phyloP scores from a whole-genome alignment of 2,888 invertebrate species.

The Minunthozetes semirufus region DNA sequence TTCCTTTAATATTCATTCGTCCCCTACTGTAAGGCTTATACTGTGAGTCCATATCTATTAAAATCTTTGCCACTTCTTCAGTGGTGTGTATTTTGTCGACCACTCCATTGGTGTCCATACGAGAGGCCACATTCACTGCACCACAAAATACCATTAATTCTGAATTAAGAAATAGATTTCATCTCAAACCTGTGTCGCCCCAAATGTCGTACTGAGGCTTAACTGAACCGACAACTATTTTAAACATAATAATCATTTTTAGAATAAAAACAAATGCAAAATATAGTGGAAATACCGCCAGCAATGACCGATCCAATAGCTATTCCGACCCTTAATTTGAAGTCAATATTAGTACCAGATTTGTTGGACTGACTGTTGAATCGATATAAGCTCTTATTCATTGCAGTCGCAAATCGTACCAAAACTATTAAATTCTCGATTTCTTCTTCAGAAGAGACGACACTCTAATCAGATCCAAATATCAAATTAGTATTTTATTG shows the following conservation, averaged over 20 bases:
- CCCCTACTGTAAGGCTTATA: constrained; percentile 66
- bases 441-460: constrained; percentile 41
- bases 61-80: constrained; percentile 70
- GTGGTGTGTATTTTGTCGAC: constrained; percentile 74
- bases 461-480: constrained; percentile 38
- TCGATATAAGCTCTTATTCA: constrained; percentile 38
- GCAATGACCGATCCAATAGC: constrained; percentile 33
- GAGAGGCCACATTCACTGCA: constrained; percentile 72
- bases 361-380: constrained; percentile 53
- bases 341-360: constrained; percentile 48
- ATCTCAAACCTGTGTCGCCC: constrained; percentile 67
- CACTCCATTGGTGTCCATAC: constrained; percentile 88
- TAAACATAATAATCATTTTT: constrained; percentile 48
- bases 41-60: constrained; percentile 59
- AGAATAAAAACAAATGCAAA: neutral
- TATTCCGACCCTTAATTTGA: constrained; percentile 63
- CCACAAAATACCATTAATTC: neutral
- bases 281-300: constrained; percentile 17
- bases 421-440: constrained; percentile 51
- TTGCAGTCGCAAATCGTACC: constrained; percentile 58
- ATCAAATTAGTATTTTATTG: neutral
- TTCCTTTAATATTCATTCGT: constrained; percentile 88
- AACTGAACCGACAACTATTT: constrained; percentile 74
- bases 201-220: constrained; percentile 42
- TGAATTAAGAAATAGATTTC: too few relatives aligned